phyloP scores from a whole-genome alignment of 2,888 invertebrate genomes.

The Rhingia campestris region DNA sequence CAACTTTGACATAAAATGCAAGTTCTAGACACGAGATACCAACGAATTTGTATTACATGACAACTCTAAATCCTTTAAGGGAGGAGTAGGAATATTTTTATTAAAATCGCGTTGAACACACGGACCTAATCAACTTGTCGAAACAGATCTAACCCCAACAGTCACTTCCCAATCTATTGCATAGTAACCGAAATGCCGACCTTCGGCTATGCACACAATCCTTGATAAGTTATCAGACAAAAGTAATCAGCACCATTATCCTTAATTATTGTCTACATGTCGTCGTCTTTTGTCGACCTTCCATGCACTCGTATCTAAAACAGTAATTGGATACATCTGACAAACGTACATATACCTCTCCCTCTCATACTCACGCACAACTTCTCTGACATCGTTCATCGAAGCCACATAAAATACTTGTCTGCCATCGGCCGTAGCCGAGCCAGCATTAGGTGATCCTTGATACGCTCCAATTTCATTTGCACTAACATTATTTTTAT shows the following conservation, averaged over 20 bases:
- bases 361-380: constrained; percentile 9
- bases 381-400: constrained; percentile 24
- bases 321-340: constrained; percentile 26
- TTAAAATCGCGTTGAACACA: no score
- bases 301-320: neutral
- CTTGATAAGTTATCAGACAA: neutral
- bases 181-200: neutral
- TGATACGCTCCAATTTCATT: constrained; percentile 58
- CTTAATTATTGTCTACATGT: constrained; percentile 1
- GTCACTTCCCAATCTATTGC: no score
- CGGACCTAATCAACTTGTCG: no score
- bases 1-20: no score
- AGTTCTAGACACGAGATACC: no score
- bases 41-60: no score
- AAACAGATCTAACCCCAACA: no score
- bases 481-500: constrained; percentile 50
- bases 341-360: constrained; percentile 1
- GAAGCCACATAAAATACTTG: constrained; percentile 34
- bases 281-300: constrained; percentile 10
- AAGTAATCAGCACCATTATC: constrained; percentile 23
- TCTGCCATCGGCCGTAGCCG: constrained; percentile 10
- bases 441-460: constrained; percentile 39
- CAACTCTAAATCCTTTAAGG: no score
- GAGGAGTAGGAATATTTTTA: no score
- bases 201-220: neutral